Evolutionary conservation across 2,888 invertebrate genomes (phyloP), one percentile per base, ranked within the genome.

Genomic region (Tinea trinotella): DNA sequence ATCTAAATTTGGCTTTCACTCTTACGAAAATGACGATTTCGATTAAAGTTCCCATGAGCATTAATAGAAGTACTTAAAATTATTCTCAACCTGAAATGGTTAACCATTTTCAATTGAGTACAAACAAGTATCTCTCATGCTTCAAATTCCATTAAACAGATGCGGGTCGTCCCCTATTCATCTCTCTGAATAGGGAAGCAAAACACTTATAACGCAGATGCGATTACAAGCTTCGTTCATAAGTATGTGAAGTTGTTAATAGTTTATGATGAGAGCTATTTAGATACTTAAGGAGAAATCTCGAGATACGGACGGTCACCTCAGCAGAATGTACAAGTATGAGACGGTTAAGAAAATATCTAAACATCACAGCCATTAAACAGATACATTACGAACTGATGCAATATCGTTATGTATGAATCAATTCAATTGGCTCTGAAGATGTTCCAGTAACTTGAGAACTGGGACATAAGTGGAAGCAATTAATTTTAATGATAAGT

Each of bases 241-340:
- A 40, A 4, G 3, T 40, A 40, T 13, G 12, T 40, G 40, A 40
- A 2, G 40, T 13, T 40, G 40, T 40, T 40, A 30, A 30, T 30
- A 30, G 30, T 30, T 30, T 30, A 40, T 15, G 46, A 46, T 22
- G 13, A 18, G 17, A 56, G 50, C 53, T 61, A 63, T 64, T 64
- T 59, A 67, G 64, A 66, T 66, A 56, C 60, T 62, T 62, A 58
- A 58, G 64, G 71, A 70, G 77, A 79, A 75, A 78, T 70, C 72
- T 57, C 57, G 53, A 58, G 71, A 66, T 64, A 68, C 62, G 76
- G 70, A 69, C 68, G 74, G 75, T 65, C 73, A 70, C 63, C 58
- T 65, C 60, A 57, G 19, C 57, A 70, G 73, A 71, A 78, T 77
- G 75, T 66, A 64, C 61, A 18, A 7, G 7, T 50, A 50, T 50